Percentiles rank a stretch among this genome's conserved stretches.
These are phyloP conservation scores for Thermophis baileyi DNA, from an alignment of 2,113 vertebrate species.

Conservation along the genomic window DNA sequence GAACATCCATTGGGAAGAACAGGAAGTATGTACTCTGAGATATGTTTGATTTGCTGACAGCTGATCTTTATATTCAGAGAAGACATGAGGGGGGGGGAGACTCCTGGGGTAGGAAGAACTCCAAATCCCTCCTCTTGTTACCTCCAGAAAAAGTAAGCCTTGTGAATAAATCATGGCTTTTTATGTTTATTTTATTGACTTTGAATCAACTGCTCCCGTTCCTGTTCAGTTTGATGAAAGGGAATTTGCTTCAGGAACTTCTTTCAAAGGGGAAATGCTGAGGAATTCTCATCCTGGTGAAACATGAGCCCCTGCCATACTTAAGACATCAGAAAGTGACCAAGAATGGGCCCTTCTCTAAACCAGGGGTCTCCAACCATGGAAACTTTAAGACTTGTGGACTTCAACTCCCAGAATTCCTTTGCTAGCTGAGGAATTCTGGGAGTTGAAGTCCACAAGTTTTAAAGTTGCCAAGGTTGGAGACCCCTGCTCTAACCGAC, in stretches of 20 bases:
- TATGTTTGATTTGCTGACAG: background rate
- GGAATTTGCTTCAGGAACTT: background rate
- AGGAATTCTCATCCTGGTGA: background rate
- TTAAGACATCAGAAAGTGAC: background rate
- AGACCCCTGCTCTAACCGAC: background rate
- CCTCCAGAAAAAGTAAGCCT: background rate
- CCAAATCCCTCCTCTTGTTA: background rate
- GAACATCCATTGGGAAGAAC: background rate
- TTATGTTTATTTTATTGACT: background rate
- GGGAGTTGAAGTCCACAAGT: no score
- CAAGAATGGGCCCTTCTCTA: background rate
- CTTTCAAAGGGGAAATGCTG: background rate
- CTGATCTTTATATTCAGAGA: background rate
- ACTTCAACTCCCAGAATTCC: no score
- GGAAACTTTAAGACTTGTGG: no score
- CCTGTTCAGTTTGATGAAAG: background rate
- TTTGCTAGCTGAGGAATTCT: no score
- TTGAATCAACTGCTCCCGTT: background rate
- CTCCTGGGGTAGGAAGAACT: background rate
- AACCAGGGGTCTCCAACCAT: no score
- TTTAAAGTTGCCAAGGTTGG: no score
- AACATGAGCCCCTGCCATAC: background rate
- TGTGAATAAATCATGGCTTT: background rate
- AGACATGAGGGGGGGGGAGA: background rate
- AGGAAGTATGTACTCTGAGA: background rate